Percentiles rank a stretch among this genome's conserved stretches.
phyloP scores from a whole-genome alignment of 2,888 invertebrate genomes.

The Hermodice carunculata region DNA sequence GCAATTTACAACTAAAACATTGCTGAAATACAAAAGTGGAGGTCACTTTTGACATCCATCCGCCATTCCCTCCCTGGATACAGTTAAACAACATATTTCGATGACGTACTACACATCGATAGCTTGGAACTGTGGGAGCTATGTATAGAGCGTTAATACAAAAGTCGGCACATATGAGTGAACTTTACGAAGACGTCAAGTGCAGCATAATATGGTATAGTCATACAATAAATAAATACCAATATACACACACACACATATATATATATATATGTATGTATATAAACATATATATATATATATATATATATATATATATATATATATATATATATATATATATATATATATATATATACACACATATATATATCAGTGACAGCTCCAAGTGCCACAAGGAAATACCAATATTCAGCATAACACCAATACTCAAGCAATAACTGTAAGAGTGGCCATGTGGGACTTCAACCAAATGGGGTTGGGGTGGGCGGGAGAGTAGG shows the following conservation, averaged over 20 bases:
- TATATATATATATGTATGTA: neutral
- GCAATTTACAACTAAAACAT: conserved; percentile 2
- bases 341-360: conserved; percentile 6
- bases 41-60: neutral
- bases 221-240: no score
- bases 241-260: no score
- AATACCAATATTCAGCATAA: neutral
- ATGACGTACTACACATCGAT: conserved; percentile 53
- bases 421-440: neutral
- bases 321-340: conserved; percentile 5
- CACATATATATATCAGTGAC: conserved; percentile 10
- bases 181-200: no score
- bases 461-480: no score
- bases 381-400: neutral
- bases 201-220: no score
- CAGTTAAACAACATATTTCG: conserved; percentile 23
- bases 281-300: neutral
- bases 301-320: conserved; percentile 3
- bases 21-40: neutral
- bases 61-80: neutral
- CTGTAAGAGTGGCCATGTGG: no score
- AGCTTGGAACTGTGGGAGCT: neutral
- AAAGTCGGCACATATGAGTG: neutral
- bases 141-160: no score
- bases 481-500: no score